Conservation (phyloP, 2,797 vertebrate species). For the Hemitrygon akajei region DNA sequence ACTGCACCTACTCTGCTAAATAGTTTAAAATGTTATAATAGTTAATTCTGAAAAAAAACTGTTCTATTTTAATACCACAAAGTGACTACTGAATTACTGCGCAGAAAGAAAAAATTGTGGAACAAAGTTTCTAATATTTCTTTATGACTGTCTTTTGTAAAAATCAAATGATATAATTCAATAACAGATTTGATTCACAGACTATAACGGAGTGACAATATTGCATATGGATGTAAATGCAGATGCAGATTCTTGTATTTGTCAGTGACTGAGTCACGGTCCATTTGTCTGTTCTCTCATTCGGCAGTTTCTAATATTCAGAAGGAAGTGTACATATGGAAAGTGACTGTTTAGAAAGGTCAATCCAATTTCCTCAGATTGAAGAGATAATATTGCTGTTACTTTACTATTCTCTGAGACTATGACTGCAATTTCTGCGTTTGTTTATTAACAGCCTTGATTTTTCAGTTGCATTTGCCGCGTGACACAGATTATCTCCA, state of each 20-base stretch:
- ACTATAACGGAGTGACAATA: conserved; percentile 14
- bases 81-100: conserved; percentile 9
- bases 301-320: conserved; percentile 13
- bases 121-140: too few species aligned
- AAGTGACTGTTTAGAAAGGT: conserved; percentile 36
- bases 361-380: conserved; percentile 35
- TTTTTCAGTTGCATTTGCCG: not conserved
- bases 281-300: conserved; percentile 26
- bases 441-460: not conserved
- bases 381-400: conserved; percentile 28
- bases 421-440: not conserved
- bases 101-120: not conserved
- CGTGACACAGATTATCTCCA: not conserved
- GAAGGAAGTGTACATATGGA: conserved; percentile 22
- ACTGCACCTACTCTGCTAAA: not conserved
- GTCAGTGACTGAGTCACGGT: conserved; percentile 25
- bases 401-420: conserved; percentile 1
- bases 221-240: conserved; percentile 28
- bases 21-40: not conserved
- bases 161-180: conserved; percentile 11
- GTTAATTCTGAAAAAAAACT: not conserved
- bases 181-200: conserved; percentile 1
- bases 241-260: conserved; percentile 11
- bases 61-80: not conserved
- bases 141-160: not conserved